Percentiles rank a stretch among this genome's conserved stretches.
Evolutionary conservation across 1,140 invertebrate species (phyloP).

Genomic region (Hormaphis cornu): DNA sequence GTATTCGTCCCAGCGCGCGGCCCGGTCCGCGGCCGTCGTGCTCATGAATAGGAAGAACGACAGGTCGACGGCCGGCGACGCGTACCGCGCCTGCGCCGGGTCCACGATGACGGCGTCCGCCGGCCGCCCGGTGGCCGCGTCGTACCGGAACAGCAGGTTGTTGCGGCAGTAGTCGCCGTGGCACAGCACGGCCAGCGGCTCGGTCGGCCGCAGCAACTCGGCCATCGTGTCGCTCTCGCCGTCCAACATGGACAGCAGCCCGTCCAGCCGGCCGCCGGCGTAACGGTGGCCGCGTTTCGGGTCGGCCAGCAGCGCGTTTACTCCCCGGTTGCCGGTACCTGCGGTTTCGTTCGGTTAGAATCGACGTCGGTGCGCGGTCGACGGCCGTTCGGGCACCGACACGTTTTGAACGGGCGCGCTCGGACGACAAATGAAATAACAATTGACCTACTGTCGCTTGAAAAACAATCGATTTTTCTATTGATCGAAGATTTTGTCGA

Average conservation of each 20-base stretch:
- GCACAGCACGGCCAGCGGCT: constrained; percentile 44
- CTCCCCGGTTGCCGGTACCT: not conserved
- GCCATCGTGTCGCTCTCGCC: not conserved
- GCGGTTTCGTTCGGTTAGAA: too few relatives aligned
- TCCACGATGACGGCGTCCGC: constrained; percentile 42
- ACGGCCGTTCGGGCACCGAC: too few relatives aligned
- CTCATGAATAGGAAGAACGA: constrained; percentile 43
- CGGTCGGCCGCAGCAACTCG: constrained; percentile 32
- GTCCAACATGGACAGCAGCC: not conserved
- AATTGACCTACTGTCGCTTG: too few relatives aligned
- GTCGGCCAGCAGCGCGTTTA: not conserved
- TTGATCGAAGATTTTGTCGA: too few relatives aligned
- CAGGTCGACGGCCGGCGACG: constrained; percentile 42
- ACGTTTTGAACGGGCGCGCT: too few relatives aligned
- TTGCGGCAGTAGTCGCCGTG: constrained; percentile 52
- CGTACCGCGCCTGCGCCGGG: constrained; percentile 41
- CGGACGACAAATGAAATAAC: too few relatives aligned
- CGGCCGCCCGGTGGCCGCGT: constrained; percentile 34
- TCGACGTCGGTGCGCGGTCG: too few relatives aligned
- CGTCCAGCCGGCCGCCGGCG: not conserved
- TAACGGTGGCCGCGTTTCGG: not conserved
- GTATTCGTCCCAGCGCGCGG: constrained; percentile 37
- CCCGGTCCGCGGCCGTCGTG: constrained; percentile 36
- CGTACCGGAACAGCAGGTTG: constrained; percentile 47
- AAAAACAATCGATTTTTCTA: too few relatives aligned